Evolutionary conservation across 1,140 invertebrate genomes (phyloP), one percentile per base, ranked within the genome.

Genomic region (Eriosoma lanigerum): DNA sequence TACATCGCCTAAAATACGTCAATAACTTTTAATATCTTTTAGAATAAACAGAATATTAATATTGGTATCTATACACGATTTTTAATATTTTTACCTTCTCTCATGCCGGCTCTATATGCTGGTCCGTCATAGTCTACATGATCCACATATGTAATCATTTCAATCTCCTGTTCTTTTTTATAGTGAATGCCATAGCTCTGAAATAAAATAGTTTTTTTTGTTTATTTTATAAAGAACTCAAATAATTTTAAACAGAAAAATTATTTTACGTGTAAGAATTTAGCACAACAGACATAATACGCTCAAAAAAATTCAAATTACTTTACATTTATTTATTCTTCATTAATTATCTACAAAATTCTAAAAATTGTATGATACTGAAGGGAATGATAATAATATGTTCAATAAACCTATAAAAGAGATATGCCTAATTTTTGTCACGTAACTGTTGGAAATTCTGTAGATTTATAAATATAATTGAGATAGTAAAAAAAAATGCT

Each of bases 141-240:
- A 85, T 98, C 96, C 32, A 98, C 96, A 84, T 97, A 98, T 0
- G 96, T 97, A 29, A 97, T 95, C 88, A 97, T 94, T 83, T 90
- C 89, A 56, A 90, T 87, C 84, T 90, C 89, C 80, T 87, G 86
- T 82, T 95, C 95, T 85, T 93, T 91, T 84, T 96, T 96, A 86
- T 97, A 96, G 85, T 96, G 94, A 70, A 98, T 96, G 15, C 95
- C 95, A 85, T 98, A 98, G 84, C 95, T 97, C 90, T 98, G 90
- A 19, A 86, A 86, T 83, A 48, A n/a, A n/a, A 13, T 8, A 38
- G 32, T 38, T 38, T 38, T 38, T 38, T 38, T 38, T 38, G 8
- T 38, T 38, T 38, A 38, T 8, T 38, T 38, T 38, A 38, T 38
- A 38, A 38, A 38, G 3, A 38, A 38, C 32, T 38, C 8, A 4